phyloP scores from a whole-genome alignment of 1,140 invertebrate genomes.

The Drosophila truncata region DNA sequence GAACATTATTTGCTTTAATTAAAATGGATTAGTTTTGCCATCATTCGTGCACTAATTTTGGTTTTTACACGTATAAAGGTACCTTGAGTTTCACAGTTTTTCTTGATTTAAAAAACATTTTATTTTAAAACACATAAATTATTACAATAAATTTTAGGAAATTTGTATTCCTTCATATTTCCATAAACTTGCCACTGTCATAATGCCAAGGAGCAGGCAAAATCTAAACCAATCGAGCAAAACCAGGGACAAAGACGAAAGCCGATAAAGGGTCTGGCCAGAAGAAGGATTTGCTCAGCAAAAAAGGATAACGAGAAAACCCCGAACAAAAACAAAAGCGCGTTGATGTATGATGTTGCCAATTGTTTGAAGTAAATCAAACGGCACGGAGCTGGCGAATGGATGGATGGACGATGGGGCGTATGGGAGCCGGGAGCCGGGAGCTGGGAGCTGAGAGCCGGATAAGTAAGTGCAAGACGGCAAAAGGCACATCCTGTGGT shows the following conservation, averaged over 20 bases:
- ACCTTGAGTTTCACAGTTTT: not conserved
- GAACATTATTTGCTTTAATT: slow-evolving; percentile 79
- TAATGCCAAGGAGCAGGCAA: slow-evolving; percentile 13
- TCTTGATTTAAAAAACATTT: not conserved
- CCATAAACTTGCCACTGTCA: not conserved
- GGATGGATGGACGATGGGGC: slow-evolving; percentile 1
- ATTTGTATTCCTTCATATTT: slow-evolving; percentile 2
- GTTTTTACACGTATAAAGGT: not conserved
- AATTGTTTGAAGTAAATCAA: slow-evolving; percentile 84
- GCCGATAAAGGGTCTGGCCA: slow-evolving; percentile 15
- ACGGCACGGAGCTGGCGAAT: slow-evolving; percentile 48
- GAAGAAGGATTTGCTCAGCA: slow-evolving; percentile 21
- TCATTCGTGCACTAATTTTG: slow-evolving; percentile 43
- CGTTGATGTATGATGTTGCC: slow-evolving; percentile 84
- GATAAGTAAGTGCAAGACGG: slow-evolving; percentile 55
- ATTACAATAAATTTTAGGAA: not conserved
- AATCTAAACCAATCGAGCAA: slow-evolving; percentile 30
- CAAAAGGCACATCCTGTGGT: slow-evolving; percentile 69
- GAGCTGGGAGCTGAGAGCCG: slow-evolving; percentile 21
- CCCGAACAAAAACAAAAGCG: slow-evolving; percentile 55
- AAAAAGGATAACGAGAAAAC: slow-evolving; percentile 49
- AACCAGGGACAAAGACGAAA: slow-evolving; percentile 9
- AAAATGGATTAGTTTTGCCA: slow-evolving; percentile 73
- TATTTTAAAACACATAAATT: not conserved
- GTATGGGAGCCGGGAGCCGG: slow-evolving; percentile 21